Evolutionary conservation across 92 coral and sea anemone genomes (phyloP).

Genomic region (Epizoanthus illoricatus): DNA sequence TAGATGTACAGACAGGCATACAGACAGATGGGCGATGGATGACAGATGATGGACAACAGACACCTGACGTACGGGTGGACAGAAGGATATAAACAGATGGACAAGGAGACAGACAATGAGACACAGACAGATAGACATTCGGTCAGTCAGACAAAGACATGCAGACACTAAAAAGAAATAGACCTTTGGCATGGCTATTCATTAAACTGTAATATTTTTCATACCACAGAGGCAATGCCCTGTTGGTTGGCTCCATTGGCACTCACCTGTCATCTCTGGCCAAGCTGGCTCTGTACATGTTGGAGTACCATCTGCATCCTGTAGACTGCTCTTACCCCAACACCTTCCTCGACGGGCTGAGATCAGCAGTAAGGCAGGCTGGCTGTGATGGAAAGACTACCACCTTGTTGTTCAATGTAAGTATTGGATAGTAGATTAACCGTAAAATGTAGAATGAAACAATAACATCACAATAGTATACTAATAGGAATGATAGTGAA

Average conservation of each 20-base stretch:
- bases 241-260: constrained; percentile 93
- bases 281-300: constrained; percentile 84
- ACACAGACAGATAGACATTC: too few species aligned
- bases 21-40: too few species aligned
- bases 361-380: constrained; percentile 98
- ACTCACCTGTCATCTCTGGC: constrained; percentile 84
- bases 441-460: too few species aligned
- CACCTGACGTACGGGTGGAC: too few species aligned
- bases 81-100: too few species aligned
- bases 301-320: constrained; percentile 87
- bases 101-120: too few species aligned
- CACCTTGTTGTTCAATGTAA: constrained; percentile 83
- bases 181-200: not conserved
- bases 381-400: constrained; percentile 99
- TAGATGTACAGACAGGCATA: too few species aligned
- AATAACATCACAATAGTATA: too few species aligned
- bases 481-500: too few species aligned
- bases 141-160: too few species aligned
- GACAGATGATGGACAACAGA: too few species aligned
- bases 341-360: constrained; percentile 93
- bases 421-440: constrained; percentile 1
- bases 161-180: not conserved
- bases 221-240: constrained; percentile 75
- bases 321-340: constrained; percentile 88
- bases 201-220: not conserved